Conservation (phyloP, 1,140 invertebrate species). For the Lordiphosa mommai region DNA sequence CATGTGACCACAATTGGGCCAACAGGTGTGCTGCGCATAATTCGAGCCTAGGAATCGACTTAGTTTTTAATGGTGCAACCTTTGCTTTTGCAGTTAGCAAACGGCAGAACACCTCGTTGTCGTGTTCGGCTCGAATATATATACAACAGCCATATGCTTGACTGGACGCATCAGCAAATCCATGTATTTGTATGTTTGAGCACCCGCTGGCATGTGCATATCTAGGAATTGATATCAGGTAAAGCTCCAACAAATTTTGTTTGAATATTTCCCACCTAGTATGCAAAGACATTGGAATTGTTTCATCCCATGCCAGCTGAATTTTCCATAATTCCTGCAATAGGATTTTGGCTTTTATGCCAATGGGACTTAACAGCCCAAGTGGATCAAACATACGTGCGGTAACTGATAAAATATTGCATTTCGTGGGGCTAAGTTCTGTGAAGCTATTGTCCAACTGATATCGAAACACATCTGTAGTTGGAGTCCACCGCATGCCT, state of each 20-base stretch:
- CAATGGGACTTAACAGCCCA: constrained; percentile 69
- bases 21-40: too few relatives aligned
- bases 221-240: constrained; percentile 1
- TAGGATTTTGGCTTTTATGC: constrained; percentile 69
- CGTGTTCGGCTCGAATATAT: too few relatives aligned
- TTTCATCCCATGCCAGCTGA: constrained; percentile 66
- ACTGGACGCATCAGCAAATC: neutral
- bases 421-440: constrained; percentile 44
- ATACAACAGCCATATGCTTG: constrained; percentile 4
- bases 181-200: neutral
- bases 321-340: constrained; percentile 73
- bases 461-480: constrained; percentile 39
- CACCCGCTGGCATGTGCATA: neutral
- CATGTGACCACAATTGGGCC: constrained; percentile 11
- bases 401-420: constrained; percentile 46
- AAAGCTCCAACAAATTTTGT: neutral
- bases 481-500: constrained; percentile 50
- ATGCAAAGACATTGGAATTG: constrained; percentile 17
- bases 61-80: too few relatives aligned
- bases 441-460: constrained; percentile 12
- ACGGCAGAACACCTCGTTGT: too few relatives aligned
- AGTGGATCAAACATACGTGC: constrained; percentile 56
- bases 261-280: constrained; percentile 26
- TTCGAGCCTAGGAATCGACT: constrained; percentile 58
- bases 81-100: too few relatives aligned